phyloP scores from a whole-genome alignment of 2,113 vertebrate genomes.

The Cottus gobio region DNA sequence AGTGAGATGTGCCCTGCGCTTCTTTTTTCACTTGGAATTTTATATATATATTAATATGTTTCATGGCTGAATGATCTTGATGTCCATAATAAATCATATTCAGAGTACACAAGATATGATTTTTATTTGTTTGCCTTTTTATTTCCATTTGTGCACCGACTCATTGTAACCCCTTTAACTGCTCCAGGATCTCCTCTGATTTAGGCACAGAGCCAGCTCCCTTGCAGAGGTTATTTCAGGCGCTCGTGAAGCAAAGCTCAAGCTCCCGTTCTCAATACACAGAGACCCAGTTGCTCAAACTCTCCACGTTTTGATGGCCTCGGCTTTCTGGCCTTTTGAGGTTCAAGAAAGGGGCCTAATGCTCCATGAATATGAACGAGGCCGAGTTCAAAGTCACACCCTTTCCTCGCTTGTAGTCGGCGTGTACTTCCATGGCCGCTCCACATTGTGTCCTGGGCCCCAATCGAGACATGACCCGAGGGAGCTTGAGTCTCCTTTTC shows the following conservation, averaged over 20 bases:
- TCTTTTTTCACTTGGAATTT: background rate
- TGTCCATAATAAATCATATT: background rate
- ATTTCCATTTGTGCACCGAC: constrained; percentile 21
- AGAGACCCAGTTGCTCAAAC: constrained; percentile 16
- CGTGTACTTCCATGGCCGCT: constrained; percentile 14
- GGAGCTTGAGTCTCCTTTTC: constrained; percentile 2
- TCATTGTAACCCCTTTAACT: constrained; percentile 15
- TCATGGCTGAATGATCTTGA: background rate
- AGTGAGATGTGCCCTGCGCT: background rate
- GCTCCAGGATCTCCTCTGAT: constrained; percentile 24
- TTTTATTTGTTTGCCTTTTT: constrained; percentile 16
- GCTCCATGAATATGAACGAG: constrained; percentile 45
- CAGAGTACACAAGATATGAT: background rate
- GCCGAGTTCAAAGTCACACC: constrained; percentile 34
- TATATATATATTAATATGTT: too few relatives aligned
- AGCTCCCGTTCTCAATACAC: constrained; percentile 15
- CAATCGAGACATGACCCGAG: background rate
- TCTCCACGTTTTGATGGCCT: constrained; percentile 40
- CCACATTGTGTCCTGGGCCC: background rate
- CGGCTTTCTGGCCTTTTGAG: constrained; percentile 25
- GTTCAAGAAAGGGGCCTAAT: constrained; percentile 35
- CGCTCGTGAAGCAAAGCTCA: constrained; percentile 22
- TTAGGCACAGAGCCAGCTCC: constrained; percentile 26
- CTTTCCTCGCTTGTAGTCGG: background rate
- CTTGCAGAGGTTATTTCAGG: constrained; percentile 46